Percentiles rank a stretch among this genome's conserved stretches.
These are phyloP conservation scores for Adela reaumurella DNA, from an alignment of 2,888 invertebrate species.

Conservation along the genomic window DNA sequence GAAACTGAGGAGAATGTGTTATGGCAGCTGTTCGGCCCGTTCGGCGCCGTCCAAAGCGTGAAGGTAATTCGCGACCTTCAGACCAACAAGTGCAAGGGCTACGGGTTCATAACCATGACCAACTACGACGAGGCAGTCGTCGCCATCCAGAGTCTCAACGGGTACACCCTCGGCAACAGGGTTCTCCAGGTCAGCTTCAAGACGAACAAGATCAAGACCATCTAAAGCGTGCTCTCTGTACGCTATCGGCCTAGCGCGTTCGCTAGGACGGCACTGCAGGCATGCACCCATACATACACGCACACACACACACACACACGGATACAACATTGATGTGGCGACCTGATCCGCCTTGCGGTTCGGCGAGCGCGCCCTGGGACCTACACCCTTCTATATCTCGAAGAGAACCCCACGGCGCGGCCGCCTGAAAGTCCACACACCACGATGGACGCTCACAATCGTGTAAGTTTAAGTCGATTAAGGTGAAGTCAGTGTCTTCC, in stretches of 20 bases:
- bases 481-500: not conserved
- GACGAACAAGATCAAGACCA: constrained; percentile 75
- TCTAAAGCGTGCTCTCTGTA: constrained; percentile 52
- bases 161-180: constrained; percentile 85
- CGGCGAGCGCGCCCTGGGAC: too few relatives aligned
- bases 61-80: constrained; percentile 90
- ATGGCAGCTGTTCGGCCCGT: constrained; percentile 95
- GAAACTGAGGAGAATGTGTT: constrained; percentile 94
- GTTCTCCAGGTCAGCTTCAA: constrained; percentile 92
- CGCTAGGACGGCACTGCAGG: constrained; percentile 53
- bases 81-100: constrained; percentile 93
- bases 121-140: constrained; percentile 92
- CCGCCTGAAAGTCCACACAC: not conserved
- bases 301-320: constrained; percentile 8
- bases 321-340: not conserved
- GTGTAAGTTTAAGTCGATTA: not conserved
- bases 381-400: not conserved
- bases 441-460: not conserved
- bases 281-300: constrained; percentile 44
- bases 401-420: too few relatives aligned
- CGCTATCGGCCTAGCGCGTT: constrained; percentile 34
- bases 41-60: constrained; percentile 89
- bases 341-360: not conserved
- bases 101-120: constrained; percentile 93
- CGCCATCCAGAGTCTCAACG: constrained; percentile 88